phyloP scores from a whole-genome alignment of 2,888 invertebrate genomes.

The Acronicta alni region DNA sequence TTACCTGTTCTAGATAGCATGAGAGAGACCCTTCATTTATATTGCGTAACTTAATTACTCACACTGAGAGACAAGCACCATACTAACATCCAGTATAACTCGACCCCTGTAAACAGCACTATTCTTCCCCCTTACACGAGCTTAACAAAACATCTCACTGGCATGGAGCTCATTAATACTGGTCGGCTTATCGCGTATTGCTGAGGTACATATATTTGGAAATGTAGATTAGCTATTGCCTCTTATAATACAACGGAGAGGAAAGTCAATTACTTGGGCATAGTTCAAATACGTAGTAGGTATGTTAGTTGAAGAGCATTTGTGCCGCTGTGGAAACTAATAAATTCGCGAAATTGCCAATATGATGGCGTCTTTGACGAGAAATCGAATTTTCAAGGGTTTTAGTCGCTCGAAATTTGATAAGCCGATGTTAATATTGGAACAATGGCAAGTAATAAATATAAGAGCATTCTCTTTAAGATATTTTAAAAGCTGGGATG shows the following conservation, averaged over 20 bases:
- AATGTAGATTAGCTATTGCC: constrained; percentile 86
- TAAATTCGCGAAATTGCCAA: constrained; percentile 77
- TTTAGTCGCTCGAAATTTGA: constrained; percentile 45
- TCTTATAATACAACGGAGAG: constrained; percentile 73
- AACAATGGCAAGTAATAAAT: constrained; percentile 23
- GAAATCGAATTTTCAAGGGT: constrained; percentile 66
- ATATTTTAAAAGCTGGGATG: too few species aligned
- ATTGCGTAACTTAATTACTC: constrained; percentile 84
- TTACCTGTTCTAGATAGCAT: constrained; percentile 81
- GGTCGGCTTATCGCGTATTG: constrained; percentile 69
- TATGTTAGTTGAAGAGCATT: constrained; percentile 75
- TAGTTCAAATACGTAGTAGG: constrained; percentile 77
- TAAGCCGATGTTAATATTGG: constrained; percentile 20
- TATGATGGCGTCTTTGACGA: constrained; percentile 63
- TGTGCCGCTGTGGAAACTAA: constrained; percentile 67
- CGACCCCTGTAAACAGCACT: constrained; percentile 52
- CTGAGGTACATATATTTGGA: constrained; percentile 79
- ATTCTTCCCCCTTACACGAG: constrained; percentile 33
- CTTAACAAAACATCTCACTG: constrained; percentile 59
- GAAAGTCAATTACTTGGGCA: constrained; percentile 83
- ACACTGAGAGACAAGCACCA: constrained; percentile 77
- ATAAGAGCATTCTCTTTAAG: background rate
- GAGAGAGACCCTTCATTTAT: constrained; percentile 83
- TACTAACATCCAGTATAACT: constrained; percentile 61
- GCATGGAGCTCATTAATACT: constrained; percentile 65